Conservation (phyloP, 2,888 invertebrate genomes). For the Apeira syringaria region DNA sequence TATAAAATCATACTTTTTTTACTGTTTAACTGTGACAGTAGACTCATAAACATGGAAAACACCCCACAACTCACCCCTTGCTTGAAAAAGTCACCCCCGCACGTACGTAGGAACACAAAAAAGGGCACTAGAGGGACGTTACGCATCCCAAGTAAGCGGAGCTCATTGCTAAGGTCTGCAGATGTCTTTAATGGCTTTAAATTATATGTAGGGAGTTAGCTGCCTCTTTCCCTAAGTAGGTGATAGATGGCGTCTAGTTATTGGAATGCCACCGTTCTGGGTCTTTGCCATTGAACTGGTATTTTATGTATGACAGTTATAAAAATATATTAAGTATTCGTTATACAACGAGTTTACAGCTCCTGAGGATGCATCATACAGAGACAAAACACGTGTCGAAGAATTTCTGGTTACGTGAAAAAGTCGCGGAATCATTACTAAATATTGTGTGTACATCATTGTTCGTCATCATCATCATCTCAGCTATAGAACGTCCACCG, state of each 20-base stretch:
- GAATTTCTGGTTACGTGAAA: too few species aligned
- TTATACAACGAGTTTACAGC: too few species aligned
- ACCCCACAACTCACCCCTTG: constrained; percentile 80
- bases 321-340: too few species aligned
- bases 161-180: constrained; percentile 79
- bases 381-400: too few species aligned
- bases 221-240: constrained; percentile 61
- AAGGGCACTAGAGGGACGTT: constrained; percentile 77
- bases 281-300: constrained; percentile 12
- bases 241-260: constrained; percentile 63
- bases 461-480: too few species aligned
- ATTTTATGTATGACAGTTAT: too few species aligned
- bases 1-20: neutral
- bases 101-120: constrained; percentile 77
- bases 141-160: constrained; percentile 78
- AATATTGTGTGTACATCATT: too few species aligned
- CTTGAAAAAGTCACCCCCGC: constrained; percentile 81
- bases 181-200: constrained; percentile 83
- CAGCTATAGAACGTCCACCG: too few species aligned
- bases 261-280: constrained; percentile 29
- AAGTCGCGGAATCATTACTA: too few species aligned
- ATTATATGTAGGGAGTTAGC: constrained; percentile 81
- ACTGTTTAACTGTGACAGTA: constrained; percentile 39
- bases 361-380: too few species aligned
- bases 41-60: constrained; percentile 72